Percentiles rank a stretch among this genome's conserved stretches.
These are phyloP conservation scores for Stramonita haemastoma DNA, from an alignment of 2,888 invertebrate genomes.

Conservation along the genomic window DNA sequence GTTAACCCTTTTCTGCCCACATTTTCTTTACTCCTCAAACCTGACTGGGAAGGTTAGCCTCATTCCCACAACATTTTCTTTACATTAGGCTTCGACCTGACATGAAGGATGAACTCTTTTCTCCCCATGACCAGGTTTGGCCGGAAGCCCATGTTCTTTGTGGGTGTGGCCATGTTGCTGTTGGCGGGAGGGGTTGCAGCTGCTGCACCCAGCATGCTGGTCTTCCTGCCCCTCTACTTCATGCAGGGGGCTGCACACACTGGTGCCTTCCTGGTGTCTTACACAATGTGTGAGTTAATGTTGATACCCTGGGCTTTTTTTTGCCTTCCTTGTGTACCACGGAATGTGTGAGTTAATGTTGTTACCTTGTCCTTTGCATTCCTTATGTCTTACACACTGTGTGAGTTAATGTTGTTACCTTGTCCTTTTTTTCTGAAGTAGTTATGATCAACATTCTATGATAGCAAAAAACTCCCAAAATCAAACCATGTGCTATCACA, in stretches of 20 bases:
- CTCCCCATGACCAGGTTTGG: conserved; percentile 54
- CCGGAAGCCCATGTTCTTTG: conserved; percentile 58
- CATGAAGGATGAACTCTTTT: background rate
- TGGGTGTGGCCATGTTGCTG: conserved; percentile 51
- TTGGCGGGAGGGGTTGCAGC: conserved; percentile 55
- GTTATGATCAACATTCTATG: no score
- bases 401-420: no score
- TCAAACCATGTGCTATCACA: no score
- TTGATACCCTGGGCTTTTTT: conserved; percentile 59
- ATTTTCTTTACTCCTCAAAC: no score
- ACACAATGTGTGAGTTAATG: conserved; percentile 61
- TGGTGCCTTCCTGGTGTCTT: conserved; percentile 59
- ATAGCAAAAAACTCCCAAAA: no score
- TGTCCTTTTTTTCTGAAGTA: no score
- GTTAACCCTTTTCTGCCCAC: no score
- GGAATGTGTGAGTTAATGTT: conserved; percentile 62
- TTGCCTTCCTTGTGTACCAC: conserved; percentile 59
- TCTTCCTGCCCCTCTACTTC: conserved; percentile 62
- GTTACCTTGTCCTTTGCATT: conserved; percentile 58
- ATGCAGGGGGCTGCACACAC: conserved; percentile 61
- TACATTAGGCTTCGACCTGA: no score
- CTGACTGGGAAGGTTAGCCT: no score
- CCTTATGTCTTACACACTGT: conserved; percentile 58
- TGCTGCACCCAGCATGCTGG: conserved; percentile 52
- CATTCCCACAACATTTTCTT: no score